Evolutionary conservation across 37 sponge, comb jelly and placozoan species (phyloP).

Genomic region (Tethya wilhelma): DNA sequence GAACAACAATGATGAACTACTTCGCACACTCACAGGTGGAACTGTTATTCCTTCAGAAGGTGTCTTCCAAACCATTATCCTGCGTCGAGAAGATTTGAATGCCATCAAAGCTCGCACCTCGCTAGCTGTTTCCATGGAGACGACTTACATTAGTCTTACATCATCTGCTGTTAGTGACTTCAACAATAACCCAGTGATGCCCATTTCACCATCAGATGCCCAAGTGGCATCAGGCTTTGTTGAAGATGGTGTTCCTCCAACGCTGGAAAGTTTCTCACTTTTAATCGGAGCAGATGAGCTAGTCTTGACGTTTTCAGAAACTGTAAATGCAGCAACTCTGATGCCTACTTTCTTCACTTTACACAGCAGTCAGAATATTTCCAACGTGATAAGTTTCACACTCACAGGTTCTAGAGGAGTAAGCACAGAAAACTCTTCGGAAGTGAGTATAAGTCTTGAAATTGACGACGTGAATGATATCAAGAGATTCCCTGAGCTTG

Average conservation of each 20-base stretch:
- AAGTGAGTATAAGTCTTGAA: constrained; percentile 52
- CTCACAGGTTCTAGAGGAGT: constrained; percentile 43
- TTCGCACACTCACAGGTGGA: constrained; percentile 16
- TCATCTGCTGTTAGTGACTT: constrained; percentile 60
- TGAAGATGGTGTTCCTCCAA: constrained; percentile 65
- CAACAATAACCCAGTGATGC: constrained; percentile 32
- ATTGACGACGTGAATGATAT: constrained; percentile 76
- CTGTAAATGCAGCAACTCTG: constrained; percentile 63
- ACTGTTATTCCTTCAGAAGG: constrained; percentile 38
- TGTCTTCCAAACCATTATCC: constrained; percentile 35
- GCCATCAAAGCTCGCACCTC: constrained; percentile 67
- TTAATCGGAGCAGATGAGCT: constrained; percentile 59
- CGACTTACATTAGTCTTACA: constrained; percentile 78
- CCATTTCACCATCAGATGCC: constrained; percentile 47
- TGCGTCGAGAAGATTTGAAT: constrained; percentile 65
- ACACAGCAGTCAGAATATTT: constrained; percentile 54
- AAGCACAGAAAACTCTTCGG: constrained; percentile 29
- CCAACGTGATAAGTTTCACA: constrained; percentile 30
- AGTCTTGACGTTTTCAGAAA: constrained; percentile 77
- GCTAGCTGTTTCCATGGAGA: constrained; percentile 63
- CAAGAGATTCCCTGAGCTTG: constrained; percentile 61
- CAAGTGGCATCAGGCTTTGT: constrained; percentile 38
- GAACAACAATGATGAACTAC: neutral
- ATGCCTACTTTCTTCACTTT: constrained; percentile 60
- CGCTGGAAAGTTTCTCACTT: constrained; percentile 58